Percentiles rank a stretch among this genome's conserved stretches.
Evolutionary conservation across 2,888 invertebrate genomes (phyloP).

Genomic region (Rapana venosa): DNA sequence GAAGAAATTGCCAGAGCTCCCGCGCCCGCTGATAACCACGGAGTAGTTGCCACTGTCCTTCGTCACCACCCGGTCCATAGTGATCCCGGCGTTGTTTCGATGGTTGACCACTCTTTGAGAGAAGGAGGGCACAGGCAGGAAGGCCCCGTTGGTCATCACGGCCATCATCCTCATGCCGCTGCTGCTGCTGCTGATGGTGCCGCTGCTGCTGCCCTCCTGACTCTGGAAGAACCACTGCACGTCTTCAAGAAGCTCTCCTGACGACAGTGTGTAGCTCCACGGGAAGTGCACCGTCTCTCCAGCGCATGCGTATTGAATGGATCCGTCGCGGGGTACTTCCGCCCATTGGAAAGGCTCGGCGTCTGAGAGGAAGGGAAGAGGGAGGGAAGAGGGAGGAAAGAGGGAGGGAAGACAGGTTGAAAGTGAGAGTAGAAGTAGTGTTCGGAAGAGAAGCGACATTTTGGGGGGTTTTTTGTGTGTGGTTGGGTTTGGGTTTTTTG

Average conservation of each 20-base stretch:
- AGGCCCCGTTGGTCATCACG: slow-evolving; percentile 23
- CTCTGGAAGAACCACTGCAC: slow-evolving; percentile 27
- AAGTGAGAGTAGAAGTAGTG: too few species aligned
- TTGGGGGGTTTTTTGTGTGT: too few species aligned
- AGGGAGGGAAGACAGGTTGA: too few species aligned
- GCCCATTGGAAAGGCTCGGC: background rate
- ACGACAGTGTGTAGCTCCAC: background rate
- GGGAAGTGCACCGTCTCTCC: background rate
- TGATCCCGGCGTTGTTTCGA: background rate
- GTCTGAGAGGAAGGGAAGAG: background rate
- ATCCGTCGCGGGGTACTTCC: background rate
- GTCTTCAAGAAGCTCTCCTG: background rate
- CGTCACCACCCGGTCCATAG: background rate
- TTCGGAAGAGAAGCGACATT: too few species aligned
- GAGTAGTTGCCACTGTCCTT: slow-evolving; percentile 20
- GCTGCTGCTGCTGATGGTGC: background rate
- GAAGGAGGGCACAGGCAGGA: slow-evolving; percentile 21
- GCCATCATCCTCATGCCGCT: background rate
- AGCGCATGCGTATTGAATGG: background rate
- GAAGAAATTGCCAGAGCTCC: background rate
- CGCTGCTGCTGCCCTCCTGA: background rate
- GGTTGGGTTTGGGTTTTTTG: too few species aligned
- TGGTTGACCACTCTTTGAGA: background rate
- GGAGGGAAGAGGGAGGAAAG: background rate
- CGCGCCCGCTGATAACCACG: slow-evolving; percentile 1